These are phyloP conservation scores for Hestina assimilis DNA, from an alignment of 1,140 invertebrate species.

Conservation along the genomic window DNA sequence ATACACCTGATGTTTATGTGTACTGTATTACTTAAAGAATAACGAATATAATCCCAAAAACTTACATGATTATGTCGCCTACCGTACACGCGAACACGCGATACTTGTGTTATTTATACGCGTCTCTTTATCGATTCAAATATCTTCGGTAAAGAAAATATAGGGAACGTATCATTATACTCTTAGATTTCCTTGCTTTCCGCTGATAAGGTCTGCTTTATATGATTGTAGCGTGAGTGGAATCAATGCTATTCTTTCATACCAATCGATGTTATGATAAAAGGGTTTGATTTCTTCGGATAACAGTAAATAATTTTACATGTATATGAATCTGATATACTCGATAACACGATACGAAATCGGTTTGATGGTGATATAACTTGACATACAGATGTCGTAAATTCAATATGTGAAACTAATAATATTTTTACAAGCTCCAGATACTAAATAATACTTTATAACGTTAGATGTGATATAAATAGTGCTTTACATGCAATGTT, in stretches of 20 bases:
- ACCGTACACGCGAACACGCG: constrained; percentile 23
- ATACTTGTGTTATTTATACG: constrained; percentile 21
- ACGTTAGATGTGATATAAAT: too few species aligned
- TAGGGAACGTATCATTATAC: constrained; percentile 17
- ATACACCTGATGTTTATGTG: neutral
- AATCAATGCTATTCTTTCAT: neutral
- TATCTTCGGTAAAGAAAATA: constrained; percentile 22
- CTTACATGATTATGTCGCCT: neutral
- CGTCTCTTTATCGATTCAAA: constrained; percentile 17
- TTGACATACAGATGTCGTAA: too few species aligned
- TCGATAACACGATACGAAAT: neutral
- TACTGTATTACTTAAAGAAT: constrained; percentile 1
- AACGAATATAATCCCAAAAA: constrained; percentile 12
- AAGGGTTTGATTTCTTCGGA: constrained; percentile 11
- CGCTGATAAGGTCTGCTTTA: constrained; percentile 23
- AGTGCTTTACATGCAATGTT: too few species aligned
- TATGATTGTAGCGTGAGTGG: constrained; percentile 16
- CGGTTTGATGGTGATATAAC: neutral
- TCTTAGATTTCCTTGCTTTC: constrained; percentile 19
- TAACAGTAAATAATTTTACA: constrained; percentile 11
- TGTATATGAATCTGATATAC: constrained; percentile 1
- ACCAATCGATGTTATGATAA: constrained; percentile 16
- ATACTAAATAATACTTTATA: too few species aligned
- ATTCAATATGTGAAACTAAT: too few species aligned
- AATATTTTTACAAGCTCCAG: too few species aligned